A percentile compares a stretch with the other conserved stretches of the same genome.
Evolutionary conservation across 2,888 invertebrate genomes (phyloP).

Genomic region (Diplazon laetatorius): DNA sequence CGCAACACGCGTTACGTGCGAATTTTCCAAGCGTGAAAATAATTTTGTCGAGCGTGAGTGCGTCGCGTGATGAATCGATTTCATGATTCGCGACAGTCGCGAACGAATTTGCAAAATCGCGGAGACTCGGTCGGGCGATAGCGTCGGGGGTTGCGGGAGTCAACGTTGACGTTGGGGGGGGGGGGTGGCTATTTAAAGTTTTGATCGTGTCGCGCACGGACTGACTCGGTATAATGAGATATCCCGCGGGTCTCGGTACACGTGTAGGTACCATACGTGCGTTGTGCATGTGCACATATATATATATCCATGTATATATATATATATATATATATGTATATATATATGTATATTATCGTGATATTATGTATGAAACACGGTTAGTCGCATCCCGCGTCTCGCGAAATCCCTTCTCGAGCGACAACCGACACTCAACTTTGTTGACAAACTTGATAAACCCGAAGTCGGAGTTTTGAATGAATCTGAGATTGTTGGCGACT

Average conservation of each 20-base stretch:
- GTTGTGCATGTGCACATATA: no score
- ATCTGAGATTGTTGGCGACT: constrained; percentile 57
- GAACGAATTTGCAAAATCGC: constrained; percentile 5
- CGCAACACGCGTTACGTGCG: not conserved
- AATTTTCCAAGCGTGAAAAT: no score
- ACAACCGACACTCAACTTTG: constrained; percentile 51
- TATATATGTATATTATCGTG: no score
- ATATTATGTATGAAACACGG: constrained; percentile 46
- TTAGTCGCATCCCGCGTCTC: constrained; percentile 33
- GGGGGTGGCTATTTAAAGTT: constrained; percentile 13
- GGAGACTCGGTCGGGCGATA: no score
- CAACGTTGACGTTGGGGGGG: constrained; percentile 10
- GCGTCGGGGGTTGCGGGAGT: not conserved
- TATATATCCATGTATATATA: no score
- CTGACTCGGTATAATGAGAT: constrained; percentile 21
- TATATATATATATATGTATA: no score
- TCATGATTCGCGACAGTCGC: not conserved
- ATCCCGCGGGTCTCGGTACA: constrained; percentile 2
- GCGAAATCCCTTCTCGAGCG: constrained; percentile 7
- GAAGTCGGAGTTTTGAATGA: constrained; percentile 54
- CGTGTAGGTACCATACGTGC: no score
- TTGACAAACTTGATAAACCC: constrained; percentile 60
- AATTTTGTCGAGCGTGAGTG: no score
- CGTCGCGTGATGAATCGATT: no score
- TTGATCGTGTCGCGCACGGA: constrained; percentile 10